Conservation (phyloP, 2,888 invertebrate species). For the Aquatica leii region DNA sequence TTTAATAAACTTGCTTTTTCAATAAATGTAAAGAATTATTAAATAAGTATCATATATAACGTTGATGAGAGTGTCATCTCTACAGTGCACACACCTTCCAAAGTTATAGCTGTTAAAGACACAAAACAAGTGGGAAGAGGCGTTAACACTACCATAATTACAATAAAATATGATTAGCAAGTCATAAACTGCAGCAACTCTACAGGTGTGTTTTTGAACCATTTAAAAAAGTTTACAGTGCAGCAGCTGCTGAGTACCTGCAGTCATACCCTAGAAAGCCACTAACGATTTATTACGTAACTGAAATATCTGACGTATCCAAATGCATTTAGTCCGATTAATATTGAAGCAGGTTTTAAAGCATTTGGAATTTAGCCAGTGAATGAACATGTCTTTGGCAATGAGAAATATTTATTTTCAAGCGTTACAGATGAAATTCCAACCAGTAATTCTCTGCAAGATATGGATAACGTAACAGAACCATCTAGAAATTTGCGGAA, state of each 20-base stretch:
- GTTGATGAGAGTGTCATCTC: slow-evolving; percentile 42
- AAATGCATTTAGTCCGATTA: neutral
- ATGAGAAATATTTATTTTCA: neutral
- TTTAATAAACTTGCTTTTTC: neutral
- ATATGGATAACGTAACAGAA: neutral
- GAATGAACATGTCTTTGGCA: neutral
- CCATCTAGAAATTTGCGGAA: neutral
- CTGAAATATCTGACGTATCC: neutral
- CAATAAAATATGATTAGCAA: too few relatives aligned
- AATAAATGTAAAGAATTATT: slow-evolving; percentile 8
- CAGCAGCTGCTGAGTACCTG: neutral
- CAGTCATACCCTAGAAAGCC: slow-evolving; percentile 13
- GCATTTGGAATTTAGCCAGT: neutral
- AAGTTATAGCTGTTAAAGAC: slow-evolving; percentile 45
- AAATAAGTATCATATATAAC: slow-evolving; percentile 40
- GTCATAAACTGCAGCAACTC: slow-evolving; percentile 41
- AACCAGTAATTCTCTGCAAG: neutral
- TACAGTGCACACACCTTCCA: slow-evolving; percentile 46
- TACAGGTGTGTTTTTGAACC: slow-evolving; percentile 40
- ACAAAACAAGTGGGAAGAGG: slow-evolving; percentile 46
- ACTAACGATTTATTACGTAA: neutral
- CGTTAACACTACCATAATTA: slow-evolving; percentile 38
- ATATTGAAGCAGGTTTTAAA: neutral
- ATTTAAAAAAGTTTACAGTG: neutral
- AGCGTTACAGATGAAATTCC: neutral